These are phyloP conservation scores for Ahaetulla prasina DNA, from an alignment of 2,113 vertebrate genomes.

Conservation along the genomic window DNA sequence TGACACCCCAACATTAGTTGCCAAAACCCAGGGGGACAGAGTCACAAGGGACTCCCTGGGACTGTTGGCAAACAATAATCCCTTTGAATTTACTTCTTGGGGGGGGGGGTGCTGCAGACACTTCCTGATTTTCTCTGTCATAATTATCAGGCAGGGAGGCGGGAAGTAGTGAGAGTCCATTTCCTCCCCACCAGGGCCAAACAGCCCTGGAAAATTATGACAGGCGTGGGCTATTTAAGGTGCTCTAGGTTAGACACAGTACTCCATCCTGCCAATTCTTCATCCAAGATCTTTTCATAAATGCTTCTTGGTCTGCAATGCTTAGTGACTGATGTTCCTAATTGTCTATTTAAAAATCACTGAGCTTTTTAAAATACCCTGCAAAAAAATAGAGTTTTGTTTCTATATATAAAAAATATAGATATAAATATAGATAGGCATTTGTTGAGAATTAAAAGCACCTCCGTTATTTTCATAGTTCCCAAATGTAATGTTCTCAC, in stretches of 20 bases:
- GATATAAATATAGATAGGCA: constrained; percentile 30
- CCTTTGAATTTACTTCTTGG: neutral
- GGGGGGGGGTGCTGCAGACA: neutral
- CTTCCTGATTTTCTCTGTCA: neutral
- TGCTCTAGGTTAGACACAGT: neutral
- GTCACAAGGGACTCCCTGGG: neutral
- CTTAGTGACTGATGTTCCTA: neutral
- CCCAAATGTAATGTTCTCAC: constrained; percentile 24
- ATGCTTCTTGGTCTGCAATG: neutral
- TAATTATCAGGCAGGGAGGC: neutral
- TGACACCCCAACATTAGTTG: neutral
- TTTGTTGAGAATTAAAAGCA: constrained; percentile 27
- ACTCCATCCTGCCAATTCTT: neutral
- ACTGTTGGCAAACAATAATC: neutral
- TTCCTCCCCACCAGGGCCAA: neutral
- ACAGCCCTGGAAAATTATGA: neutral
- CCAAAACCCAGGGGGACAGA: neutral
- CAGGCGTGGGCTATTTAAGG: neutral
- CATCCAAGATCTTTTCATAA: neutral
- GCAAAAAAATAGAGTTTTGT: constrained; percentile 14
- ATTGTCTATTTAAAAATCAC: constrained; percentile 4
- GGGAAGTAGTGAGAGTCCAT: neutral
- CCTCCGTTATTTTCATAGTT: constrained; percentile 28
- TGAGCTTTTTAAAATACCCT: constrained; percentile 11
- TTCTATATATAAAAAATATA: constrained; percentile 17